These are phyloP conservation scores for Argentina silus DNA, from an alignment of 2,797 vertebrate genomes.

Conservation along the genomic window DNA sequence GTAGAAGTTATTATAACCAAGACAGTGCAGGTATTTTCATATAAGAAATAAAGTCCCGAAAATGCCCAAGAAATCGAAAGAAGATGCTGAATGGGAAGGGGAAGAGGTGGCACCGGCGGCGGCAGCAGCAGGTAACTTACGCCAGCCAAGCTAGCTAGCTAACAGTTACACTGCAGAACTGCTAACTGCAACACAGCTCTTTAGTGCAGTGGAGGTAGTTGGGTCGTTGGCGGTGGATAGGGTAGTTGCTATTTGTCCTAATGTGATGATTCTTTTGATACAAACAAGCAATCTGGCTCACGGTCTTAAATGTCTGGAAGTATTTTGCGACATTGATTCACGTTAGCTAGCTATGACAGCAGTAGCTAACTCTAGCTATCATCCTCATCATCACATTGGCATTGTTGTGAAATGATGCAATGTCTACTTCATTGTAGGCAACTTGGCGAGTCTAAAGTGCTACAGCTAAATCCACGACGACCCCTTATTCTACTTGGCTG, in stretches of 20 bases:
- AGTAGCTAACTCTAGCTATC: no score
- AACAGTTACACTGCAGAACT: neutral
- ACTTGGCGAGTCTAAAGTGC: neutral
- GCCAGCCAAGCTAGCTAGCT: slow-evolving; percentile 11
- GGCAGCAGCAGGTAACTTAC: slow-evolving; percentile 49
- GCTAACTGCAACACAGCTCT: neutral
- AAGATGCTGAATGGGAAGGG: slow-evolving; percentile 77
- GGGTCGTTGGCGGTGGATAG: neutral
- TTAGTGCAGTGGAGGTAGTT: neutral
- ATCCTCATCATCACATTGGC: neutral
- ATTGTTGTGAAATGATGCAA: slow-evolving; percentile 25
- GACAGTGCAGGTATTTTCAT: neutral
- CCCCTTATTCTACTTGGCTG: neutral
- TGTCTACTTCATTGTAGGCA: neutral
- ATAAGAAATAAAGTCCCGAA: slow-evolving; percentile 10
- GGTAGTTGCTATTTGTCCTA: no score
- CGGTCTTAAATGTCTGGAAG: no score
- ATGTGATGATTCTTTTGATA: no score
- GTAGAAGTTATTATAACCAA: neutral
- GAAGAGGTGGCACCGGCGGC: slow-evolving; percentile 66
- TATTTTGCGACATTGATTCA: no score
- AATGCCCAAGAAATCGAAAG: slow-evolving; percentile 81
- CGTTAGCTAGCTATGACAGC: no score
- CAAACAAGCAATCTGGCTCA: no score
- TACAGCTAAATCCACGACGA: neutral